phyloP scores from a whole-genome alignment of 2,113 vertebrate species.

The Megaleporinus macrocephalus region DNA sequence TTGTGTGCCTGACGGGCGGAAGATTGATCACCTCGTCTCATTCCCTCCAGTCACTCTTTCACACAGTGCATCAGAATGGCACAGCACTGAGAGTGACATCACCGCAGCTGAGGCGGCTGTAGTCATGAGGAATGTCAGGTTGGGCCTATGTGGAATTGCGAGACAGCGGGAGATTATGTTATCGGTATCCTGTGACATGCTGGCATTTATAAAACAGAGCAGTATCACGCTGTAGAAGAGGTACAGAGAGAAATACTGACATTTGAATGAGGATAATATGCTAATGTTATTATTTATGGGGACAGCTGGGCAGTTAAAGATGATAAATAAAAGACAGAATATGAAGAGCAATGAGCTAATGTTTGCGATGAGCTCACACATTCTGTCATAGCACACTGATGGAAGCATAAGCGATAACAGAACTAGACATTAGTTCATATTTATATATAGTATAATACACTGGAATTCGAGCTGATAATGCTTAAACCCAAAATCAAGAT shows the following conservation, averaged over 20 bases:
- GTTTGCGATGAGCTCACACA: too few species aligned
- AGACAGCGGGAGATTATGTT: constrained; percentile 3
- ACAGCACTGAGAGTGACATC: neutral
- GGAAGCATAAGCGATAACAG: too few species aligned
- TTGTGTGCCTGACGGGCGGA: constrained; percentile 57
- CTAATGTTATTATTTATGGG: constrained; percentile 11
- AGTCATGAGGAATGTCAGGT: constrained; percentile 39
- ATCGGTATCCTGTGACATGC: constrained; percentile 7
- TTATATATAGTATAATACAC: too few species aligned
- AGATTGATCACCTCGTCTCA: constrained; percentile 65
- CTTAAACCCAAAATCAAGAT: too few species aligned
- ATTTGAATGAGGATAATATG: neutral
- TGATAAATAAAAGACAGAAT: too few species aligned
- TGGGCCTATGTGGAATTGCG: constrained; percentile 8
- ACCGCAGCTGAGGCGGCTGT: neutral
- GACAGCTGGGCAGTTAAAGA: neutral
- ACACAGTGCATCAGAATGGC: constrained; percentile 5
- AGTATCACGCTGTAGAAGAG: neutral
- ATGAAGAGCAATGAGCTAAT: too few species aligned
- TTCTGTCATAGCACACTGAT: too few species aligned
- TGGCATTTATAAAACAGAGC: constrained; percentile 1
- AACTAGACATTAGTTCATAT: too few species aligned
- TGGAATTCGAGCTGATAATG: too few species aligned
- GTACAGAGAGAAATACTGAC: neutral
- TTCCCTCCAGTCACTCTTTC: constrained; percentile 27